Base-by-base conservation (phyloP, 1,140 invertebrate genomes). In the Hyphantria cunea region DNA sequence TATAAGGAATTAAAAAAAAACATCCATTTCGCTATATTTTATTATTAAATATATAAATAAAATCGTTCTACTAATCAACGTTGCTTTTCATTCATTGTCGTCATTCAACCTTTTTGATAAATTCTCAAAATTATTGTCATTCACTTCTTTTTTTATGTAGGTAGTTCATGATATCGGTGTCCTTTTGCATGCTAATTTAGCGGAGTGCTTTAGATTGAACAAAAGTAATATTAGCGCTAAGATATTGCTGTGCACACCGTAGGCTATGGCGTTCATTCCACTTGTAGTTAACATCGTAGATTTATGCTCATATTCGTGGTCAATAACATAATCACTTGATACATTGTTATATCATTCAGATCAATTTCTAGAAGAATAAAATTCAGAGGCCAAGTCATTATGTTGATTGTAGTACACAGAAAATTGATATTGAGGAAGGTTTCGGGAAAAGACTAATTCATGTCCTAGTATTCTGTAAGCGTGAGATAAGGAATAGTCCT, bases 1-100 rank as follows among this genome's bases (percentile, higher is more conserved):
- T 90, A 81, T 90, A 89, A 88, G 85, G 78, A 82, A 25, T 55
- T 31, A 34, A 47, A 72, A 69, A 77, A 74, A 74, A 78, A 70
- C 79, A 74, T 74, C 68, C 66, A 64, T 66, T 72, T 70, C 66
- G 72, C 69, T 71, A 76, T 78, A 80, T 75, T 79, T 82, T 84
- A 84, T 78, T 80, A 82, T 66, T 64, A 74, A 80, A 82, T 81
- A 75, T 76, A 77, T 78, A 76, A 86, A 84, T 85, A 87, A 86
- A 80, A 76, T 62, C 77, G 71, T 87, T 76, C 64, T 70, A 80
- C 63, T 75, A 68, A 78, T 60, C 66, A 75, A 84, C 70, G 82
- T 51, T 82, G 85, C 86, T 88, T 90, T 90, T 90, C 85, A 90
- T 86, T 88, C 78, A 90, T 87, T 81, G 80, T 78, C 83, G 68